Evolutionary conservation across 2,113 vertebrate species (phyloP).

Genomic region (Onychostoma macrolepis): DNA sequence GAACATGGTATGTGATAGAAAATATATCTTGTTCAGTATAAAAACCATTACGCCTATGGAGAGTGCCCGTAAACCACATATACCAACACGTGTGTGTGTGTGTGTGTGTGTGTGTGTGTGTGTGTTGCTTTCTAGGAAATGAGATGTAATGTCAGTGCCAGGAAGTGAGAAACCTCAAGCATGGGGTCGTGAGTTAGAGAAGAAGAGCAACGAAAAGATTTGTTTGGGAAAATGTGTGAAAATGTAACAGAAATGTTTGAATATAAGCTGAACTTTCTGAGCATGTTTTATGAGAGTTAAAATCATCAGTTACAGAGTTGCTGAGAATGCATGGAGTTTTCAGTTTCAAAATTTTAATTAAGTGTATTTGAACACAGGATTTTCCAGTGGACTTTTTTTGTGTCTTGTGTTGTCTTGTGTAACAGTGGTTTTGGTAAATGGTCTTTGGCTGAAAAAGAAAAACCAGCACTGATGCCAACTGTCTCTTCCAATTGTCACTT

Average conservation of each 20-base stretch:
- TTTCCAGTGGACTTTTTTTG: neutral
- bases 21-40: neutral
- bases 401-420: neutral
- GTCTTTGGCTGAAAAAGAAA: neutral
- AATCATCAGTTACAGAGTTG: neutral
- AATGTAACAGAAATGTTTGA: neutral
- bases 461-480: neutral
- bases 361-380: neutral
- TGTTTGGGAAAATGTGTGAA: neutral
- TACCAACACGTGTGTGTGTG: neutral
- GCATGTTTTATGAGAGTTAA: neutral
- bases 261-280: too few relatives aligned
- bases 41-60: neutral
- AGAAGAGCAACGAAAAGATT: neutral
- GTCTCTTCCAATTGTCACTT: neutral
- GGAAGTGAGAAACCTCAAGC: neutral
- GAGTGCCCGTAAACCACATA: neutral
- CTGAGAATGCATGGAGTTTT: neutral
- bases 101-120: neutral
- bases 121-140: constrained; percentile 6
- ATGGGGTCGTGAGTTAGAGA: neutral
- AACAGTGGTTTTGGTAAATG: constrained; percentile 5
- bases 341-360: neutral
- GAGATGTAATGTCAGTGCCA: neutral
- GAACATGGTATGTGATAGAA: neutral